Conservation (phyloP, 2,797 vertebrate species). For the Pristis pectinata region DNA sequence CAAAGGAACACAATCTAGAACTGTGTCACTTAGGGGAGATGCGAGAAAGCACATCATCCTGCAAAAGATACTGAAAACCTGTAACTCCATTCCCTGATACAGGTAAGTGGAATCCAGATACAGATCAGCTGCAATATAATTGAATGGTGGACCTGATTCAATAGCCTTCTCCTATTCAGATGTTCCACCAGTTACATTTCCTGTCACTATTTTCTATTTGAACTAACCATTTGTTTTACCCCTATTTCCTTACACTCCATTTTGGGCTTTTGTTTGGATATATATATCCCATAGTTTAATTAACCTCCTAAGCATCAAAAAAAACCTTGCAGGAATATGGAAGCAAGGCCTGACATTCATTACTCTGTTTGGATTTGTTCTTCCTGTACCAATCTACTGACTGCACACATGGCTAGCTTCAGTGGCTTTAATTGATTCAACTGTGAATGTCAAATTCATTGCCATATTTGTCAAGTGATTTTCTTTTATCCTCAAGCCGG, state of each 20-base stretch:
- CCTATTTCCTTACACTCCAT: background rate
- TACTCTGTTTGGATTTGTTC: background rate
- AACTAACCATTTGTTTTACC: background rate
- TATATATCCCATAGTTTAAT: background rate
- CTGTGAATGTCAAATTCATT: background rate
- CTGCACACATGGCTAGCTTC: background rate
- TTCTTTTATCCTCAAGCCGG: background rate
- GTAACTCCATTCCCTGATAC: background rate
- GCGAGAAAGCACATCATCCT: background rate
- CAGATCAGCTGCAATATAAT: background rate
- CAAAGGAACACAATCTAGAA: background rate
- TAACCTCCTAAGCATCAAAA: background rate
- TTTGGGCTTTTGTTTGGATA: background rate
- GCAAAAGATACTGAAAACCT: background rate
- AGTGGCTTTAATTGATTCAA: background rate
- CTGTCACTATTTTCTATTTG: background rate
- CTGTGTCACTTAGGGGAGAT: background rate
- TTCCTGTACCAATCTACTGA: background rate
- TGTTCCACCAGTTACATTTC: background rate
- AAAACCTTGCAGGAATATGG: background rate
- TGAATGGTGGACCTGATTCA: background rate
- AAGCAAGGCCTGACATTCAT: background rate
- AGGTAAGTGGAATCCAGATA: background rate
- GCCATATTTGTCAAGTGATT: slow-evolving; percentile 4
- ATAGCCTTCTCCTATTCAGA: background rate